These are phyloP conservation scores for Apeltes quadracus DNA, from an alignment of 2,113 vertebrate species.

Conservation along the genomic window DNA sequence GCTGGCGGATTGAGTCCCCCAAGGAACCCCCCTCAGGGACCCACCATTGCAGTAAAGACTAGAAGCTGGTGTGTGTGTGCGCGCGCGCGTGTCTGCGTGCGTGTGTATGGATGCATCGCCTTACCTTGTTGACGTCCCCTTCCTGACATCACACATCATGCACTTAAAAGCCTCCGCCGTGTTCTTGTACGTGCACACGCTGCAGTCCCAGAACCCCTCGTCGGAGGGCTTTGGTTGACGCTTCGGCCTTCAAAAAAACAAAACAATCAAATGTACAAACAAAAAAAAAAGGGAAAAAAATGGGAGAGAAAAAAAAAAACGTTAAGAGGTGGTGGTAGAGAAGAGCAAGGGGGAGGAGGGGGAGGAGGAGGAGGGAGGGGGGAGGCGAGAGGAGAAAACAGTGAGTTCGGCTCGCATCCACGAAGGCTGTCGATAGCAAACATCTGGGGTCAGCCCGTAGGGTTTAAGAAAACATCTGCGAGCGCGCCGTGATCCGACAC, in stretches of 20 bases:
- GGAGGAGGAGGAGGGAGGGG: neutral
- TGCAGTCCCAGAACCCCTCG: slow-evolving; percentile 99
- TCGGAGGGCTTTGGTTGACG: slow-evolving; percentile 97
- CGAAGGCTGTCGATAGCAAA: slow-evolving; percentile 60
- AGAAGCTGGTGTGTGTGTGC: slow-evolving; percentile 26
- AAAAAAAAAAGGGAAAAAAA: neutral
- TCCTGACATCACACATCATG: slow-evolving; percentile 99
- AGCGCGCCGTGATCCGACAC: slow-evolving; percentile 70
- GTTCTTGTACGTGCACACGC: slow-evolving; percentile 98
- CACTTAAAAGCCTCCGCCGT: slow-evolving; percentile 99
- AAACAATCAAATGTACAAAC: slow-evolving; percentile 60
- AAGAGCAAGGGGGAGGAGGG: neutral
- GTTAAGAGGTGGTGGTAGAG: neutral
- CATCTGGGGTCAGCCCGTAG: slow-evolving; percentile 64
- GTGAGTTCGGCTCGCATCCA: slow-evolving; percentile 57
- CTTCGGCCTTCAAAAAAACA: slow-evolving; percentile 88
- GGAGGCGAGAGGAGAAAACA: slow-evolving; percentile 16
- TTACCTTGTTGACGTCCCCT: slow-evolving; percentile 99
- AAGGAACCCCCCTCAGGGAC: slow-evolving; percentile 16
- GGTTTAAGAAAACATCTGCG: slow-evolving; percentile 67
- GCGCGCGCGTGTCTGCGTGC: no score
- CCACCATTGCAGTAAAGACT: slow-evolving; percentile 29
- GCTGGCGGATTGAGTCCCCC: slow-evolving; percentile 8
- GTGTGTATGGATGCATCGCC: slow-evolving; percentile 50
- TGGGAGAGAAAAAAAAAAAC: neutral